phyloP scores from a whole-genome alignment of 2,797 vertebrate genomes.

The Typhlichthys eigenmanni region DNA sequence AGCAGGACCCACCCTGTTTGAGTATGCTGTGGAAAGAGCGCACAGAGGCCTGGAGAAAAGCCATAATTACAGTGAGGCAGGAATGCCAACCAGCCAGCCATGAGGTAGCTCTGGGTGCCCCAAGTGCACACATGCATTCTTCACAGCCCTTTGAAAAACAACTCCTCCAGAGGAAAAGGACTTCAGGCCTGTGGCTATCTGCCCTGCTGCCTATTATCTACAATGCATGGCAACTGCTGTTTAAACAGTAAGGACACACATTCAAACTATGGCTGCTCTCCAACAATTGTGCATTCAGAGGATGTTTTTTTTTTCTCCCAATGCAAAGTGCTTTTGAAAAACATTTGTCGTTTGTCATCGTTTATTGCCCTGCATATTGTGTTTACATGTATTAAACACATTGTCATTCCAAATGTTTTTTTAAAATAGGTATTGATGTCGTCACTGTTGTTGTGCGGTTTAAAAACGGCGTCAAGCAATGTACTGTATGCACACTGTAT shows the following conservation, averaged over 20 bases:
- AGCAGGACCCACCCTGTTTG: constrained; percentile 25
- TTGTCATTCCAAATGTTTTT: constrained; percentile 2
- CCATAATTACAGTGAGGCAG: constrained; percentile 71
- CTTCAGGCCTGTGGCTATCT: constrained; percentile 28
- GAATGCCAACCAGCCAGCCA: constrained; percentile 77
- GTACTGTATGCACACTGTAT: constrained; percentile 25
- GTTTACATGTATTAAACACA: not conserved
- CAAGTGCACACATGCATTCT: constrained; percentile 66
- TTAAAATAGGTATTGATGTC: constrained; percentile 8
- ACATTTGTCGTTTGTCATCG: constrained; percentile 1
- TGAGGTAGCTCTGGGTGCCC: constrained; percentile 70
- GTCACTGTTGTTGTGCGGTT: not conserved
- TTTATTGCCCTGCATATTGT: constrained; percentile 16
- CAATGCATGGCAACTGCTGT: constrained; percentile 42
- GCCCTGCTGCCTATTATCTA: constrained; percentile 23
- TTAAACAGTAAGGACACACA: constrained; percentile 53
- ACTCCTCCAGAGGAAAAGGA: constrained; percentile 55
- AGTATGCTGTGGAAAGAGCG: constrained; percentile 20
- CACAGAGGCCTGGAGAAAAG: constrained; percentile 58
- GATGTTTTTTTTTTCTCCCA: constrained; percentile 3
- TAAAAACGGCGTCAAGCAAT: not conserved
- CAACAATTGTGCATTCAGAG: constrained; percentile 8
- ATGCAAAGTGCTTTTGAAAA: not conserved
- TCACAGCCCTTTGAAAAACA: constrained; percentile 73
- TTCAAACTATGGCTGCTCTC: constrained; percentile 8